phyloP scores from a whole-genome alignment of 2,888 invertebrate genomes.

The Noctua fimbriata region DNA sequence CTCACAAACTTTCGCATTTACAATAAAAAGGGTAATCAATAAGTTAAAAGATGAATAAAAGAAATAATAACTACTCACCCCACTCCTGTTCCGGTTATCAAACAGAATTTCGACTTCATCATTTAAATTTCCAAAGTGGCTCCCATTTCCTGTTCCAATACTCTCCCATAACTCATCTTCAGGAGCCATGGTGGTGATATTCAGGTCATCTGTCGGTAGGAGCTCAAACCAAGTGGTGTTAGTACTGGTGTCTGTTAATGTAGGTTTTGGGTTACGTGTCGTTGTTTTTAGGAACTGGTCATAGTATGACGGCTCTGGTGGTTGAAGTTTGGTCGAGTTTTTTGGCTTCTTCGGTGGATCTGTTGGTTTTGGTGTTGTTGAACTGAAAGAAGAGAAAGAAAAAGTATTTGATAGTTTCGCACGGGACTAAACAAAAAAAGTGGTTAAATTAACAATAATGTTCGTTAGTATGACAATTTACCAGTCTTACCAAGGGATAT shows the following conservation, averaged over 20 bases:
- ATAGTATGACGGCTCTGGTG: constrained; percentile 84
- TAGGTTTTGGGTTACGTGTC: constrained; percentile 71
- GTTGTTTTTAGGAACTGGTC: constrained; percentile 88
- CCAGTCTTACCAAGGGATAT: too few species aligned
- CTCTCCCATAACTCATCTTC: constrained; percentile 87
- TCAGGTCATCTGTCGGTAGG: constrained; percentile 78
- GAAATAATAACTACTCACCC: constrained; percentile 71
- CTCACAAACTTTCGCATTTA: too few species aligned
- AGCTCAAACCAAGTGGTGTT: constrained; percentile 87
- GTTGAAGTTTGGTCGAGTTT: constrained; percentile 75
- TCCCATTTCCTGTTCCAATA: constrained; percentile 78
- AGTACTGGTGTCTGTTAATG: constrained; percentile 74
- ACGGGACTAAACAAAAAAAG: too few species aligned
- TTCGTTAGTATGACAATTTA: too few species aligned
- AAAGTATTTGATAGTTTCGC: too few species aligned
- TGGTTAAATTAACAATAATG: too few species aligned
- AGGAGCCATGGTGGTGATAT: constrained; percentile 76
- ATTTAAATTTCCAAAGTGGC: constrained; percentile 79
- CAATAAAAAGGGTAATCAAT: too few species aligned
- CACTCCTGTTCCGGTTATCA: constrained; percentile 72
- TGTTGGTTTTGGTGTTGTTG: constrained; percentile 71
- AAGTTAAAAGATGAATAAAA: too few species aligned
- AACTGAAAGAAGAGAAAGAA: constrained; percentile 68
- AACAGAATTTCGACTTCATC: constrained; percentile 88
- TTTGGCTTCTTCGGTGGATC: constrained; percentile 69